Percentiles rank a stretch among this genome's conserved stretches.
These are phyloP conservation scores for Semibalanus balanoides DNA, from an alignment of 1,140 invertebrate species.

Conservation along the genomic window DNA sequence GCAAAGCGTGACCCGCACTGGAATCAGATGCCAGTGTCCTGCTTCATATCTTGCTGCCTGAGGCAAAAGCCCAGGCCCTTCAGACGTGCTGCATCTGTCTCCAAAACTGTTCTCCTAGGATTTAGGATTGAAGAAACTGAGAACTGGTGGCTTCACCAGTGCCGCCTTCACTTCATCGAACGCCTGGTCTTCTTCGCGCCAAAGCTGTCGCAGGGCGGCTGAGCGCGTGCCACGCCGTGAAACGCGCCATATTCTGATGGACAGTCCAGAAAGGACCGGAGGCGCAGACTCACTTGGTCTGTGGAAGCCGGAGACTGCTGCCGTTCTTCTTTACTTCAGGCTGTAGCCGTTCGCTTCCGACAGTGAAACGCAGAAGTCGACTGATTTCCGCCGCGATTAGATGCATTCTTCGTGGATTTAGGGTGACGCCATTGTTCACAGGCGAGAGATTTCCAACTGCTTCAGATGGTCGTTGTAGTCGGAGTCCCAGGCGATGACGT, in stretches of 20 bases:
- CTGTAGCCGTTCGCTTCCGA: neutral
- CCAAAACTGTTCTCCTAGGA: neutral
- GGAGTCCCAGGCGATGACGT: neutral
- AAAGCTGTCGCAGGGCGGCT: neutral
- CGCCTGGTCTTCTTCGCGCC: neutral
- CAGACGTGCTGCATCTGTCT: neutral
- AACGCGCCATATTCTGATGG: too few species aligned
- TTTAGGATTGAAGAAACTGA: neutral
- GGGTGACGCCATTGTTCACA: too few species aligned
- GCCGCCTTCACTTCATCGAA: neutral
- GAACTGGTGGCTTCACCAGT: neutral
- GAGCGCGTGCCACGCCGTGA: too few species aligned
- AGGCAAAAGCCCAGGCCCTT: neutral
- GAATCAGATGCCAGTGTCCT: neutral
- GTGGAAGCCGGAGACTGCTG: too few species aligned
- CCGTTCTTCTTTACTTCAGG: too few species aligned
- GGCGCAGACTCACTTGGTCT: neutral
- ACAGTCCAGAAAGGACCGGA: neutral
- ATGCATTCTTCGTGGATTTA: too few species aligned
- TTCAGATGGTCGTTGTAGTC: neutral
- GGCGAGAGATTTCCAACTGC: neutral
- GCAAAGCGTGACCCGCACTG: neutral
- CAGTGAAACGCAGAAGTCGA: slow-evolving; percentile 3
- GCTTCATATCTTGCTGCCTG: slow-evolving; percentile 5
- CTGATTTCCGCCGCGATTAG: too few species aligned